Percentiles rank a stretch among this genome's conserved stretches.
Conservation (phyloP, 2,888 invertebrate species). For the Pristionchus japonicus region DNA sequence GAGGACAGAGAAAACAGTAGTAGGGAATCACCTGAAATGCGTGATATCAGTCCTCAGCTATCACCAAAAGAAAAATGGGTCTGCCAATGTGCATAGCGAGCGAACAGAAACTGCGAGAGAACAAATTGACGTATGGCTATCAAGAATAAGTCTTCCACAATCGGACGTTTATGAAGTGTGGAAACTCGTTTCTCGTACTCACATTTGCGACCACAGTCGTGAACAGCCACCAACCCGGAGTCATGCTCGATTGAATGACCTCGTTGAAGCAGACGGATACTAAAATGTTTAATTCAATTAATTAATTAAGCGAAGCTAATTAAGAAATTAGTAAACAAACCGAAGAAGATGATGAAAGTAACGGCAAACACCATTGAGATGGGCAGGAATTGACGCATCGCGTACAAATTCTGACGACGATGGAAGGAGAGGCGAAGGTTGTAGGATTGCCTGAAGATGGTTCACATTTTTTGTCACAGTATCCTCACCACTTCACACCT, state of each 20-base stretch:
- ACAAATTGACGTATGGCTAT: too few species aligned
- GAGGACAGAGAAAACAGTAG: neutral
- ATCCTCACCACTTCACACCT: too few species aligned
- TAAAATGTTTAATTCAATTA: neutral
- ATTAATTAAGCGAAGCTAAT: neutral
- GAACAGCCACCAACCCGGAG: neutral
- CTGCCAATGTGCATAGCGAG: too few species aligned
- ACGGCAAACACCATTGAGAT: neutral
- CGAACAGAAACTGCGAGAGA: too few species aligned
- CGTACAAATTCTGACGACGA: conserved; percentile 30
- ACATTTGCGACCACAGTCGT: neutral
- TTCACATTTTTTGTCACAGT: too few species aligned
- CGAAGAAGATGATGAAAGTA: neutral
- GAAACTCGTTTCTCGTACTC: too few species aligned
- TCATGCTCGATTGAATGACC: neutral
- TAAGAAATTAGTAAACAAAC: neutral
- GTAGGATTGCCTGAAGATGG: neutral
- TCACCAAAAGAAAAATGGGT: too few species aligned
- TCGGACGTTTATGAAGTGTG: too few species aligned
- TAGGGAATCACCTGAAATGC: neutral
- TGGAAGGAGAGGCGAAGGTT: neutral
- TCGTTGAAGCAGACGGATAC: neutral
- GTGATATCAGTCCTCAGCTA: too few species aligned
- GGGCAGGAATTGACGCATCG: conserved; percentile 20
- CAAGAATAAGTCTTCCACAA: too few species aligned